These are phyloP conservation scores for Melanotaenia trifasciata DNA, from an alignment of 2,797 vertebrate species.

Conservation along the genomic window DNA sequence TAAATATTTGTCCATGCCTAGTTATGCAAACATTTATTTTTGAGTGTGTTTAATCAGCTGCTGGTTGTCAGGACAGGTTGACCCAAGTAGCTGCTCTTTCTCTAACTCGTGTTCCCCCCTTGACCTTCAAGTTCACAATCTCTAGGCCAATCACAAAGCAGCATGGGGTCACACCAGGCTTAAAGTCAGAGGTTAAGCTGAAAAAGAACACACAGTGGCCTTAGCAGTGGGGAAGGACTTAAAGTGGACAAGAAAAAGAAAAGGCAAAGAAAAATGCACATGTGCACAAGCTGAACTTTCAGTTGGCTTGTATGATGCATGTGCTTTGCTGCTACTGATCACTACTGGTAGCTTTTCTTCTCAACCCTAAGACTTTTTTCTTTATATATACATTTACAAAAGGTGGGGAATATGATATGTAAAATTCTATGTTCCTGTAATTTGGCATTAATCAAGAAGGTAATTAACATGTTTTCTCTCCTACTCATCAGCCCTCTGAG, in stretches of 20 bases:
- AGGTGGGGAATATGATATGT: slow-evolving; percentile 35
- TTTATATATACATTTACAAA: slow-evolving; percentile 24
- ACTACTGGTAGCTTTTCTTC: not conserved
- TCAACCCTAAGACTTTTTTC: slow-evolving; percentile 16
- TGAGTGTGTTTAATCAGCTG: slow-evolving; percentile 57
- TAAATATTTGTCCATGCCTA: not conserved
- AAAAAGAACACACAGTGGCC: slow-evolving; percentile 55
- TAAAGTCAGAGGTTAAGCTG: slow-evolving; percentile 59
- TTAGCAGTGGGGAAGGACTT: slow-evolving; percentile 27
- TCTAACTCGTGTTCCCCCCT: slow-evolving; percentile 15
- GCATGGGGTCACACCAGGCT: slow-evolving; percentile 53
- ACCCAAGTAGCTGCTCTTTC: slow-evolving; percentile 17
- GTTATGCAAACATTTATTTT: slow-evolving; percentile 13
- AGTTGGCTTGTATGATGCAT: not conserved
- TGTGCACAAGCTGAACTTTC: not conserved
- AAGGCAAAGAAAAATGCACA: slow-evolving; percentile 9
- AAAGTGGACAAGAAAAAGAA: slow-evolving; percentile 23
- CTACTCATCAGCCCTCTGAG: slow-evolving; percentile 59
- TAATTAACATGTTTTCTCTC: slow-evolving; percentile 71
- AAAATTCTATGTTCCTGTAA: slow-evolving; percentile 49
- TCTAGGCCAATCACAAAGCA: slow-evolving; percentile 54
- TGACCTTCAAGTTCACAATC: slow-evolving; percentile 47
- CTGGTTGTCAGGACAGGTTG: slow-evolving; percentile 42
- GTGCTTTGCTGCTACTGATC: not conserved
- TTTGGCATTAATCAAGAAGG: slow-evolving; percentile 56